phyloP scores from a whole-genome alignment of 2,888 invertebrate genomes.

The Leucophora obtusa region DNA sequence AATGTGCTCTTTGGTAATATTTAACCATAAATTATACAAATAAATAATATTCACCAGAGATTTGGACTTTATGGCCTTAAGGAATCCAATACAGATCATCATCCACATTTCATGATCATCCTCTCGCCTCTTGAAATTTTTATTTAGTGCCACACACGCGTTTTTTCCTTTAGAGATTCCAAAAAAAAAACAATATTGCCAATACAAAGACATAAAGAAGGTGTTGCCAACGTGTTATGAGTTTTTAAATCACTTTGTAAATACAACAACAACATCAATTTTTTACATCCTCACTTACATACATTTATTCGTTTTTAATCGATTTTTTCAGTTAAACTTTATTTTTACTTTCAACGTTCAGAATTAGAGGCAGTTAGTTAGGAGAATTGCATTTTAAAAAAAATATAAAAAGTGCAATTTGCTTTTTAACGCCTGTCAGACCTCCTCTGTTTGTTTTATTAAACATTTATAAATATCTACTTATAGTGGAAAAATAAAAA shows the following conservation, averaged over 20 bases:
- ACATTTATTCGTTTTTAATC: conserved; percentile 77
- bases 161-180: conserved; percentile 25
- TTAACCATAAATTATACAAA: conserved; percentile 66
- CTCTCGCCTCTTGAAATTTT: neutral
- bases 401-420: conserved; percentile 53
- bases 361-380: conserved; percentile 55
- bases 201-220: conserved; percentile 69
- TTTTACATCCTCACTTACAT: conserved; percentile 56
- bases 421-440: conserved; percentile 73
- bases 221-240: conserved; percentile 77
- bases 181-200: conserved; percentile 22
- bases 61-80: conserved; percentile 40
- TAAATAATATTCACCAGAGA: conserved; percentile 65
- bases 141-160: conserved; percentile 69
- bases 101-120: conserved; percentile 24
- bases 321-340: conserved; percentile 69
- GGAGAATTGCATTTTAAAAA: conserved; percentile 56
- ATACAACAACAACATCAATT: conserved; percentile 50
- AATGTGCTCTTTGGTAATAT: conserved; percentile 38
- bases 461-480: conserved; percentile 55
- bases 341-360: conserved; percentile 25
- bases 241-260: conserved; percentile 73
- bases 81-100: conserved; percentile 36
- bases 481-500: conserved; percentile 22
- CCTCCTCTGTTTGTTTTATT: conserved; percentile 73